Conservation (phyloP, 2,888 invertebrate species). For the Athalia rosae region DNA sequence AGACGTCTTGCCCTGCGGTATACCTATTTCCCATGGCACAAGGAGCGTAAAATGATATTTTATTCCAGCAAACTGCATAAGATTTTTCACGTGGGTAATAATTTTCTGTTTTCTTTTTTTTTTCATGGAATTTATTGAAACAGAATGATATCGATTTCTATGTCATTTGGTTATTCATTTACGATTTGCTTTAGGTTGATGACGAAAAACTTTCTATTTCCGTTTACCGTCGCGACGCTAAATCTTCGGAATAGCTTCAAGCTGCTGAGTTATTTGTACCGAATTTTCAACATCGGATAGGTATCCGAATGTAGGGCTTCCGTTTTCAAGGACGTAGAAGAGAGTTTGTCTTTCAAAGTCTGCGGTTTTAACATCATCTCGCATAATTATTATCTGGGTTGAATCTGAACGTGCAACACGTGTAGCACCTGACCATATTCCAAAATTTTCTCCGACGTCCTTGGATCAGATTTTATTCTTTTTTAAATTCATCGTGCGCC, state of each 20-base stretch:
- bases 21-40: not conserved
- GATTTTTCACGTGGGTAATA: too few species aligned
- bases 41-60: not conserved
- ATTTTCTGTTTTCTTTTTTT: too few species aligned
- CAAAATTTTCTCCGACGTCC: conserved; percentile 15
- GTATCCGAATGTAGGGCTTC: conserved; percentile 6
- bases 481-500: not conserved
- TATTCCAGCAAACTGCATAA: too few species aligned
- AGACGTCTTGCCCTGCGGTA: not conserved
- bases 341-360: conserved; percentile 15
- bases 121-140: too few species aligned
- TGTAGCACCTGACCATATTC: not conserved
- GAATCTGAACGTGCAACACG: not conserved
- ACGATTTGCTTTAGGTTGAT: conserved; percentile 1
- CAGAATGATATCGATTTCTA: too few species aligned
- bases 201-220: conserved; percentile 29
- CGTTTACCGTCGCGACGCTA: not conserved
- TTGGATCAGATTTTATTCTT: not conserved
- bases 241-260: not conserved
- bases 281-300: conserved; percentile 17
- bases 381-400: not conserved
- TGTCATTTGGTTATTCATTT: too few species aligned
- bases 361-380: not conserved
- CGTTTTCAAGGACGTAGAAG: conserved; percentile 37
- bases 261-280: not conserved